These are phyloP conservation scores for Artibeus lituratus DNA, from an alignment of 2,797 vertebrate species.

Conservation along the genomic window DNA sequence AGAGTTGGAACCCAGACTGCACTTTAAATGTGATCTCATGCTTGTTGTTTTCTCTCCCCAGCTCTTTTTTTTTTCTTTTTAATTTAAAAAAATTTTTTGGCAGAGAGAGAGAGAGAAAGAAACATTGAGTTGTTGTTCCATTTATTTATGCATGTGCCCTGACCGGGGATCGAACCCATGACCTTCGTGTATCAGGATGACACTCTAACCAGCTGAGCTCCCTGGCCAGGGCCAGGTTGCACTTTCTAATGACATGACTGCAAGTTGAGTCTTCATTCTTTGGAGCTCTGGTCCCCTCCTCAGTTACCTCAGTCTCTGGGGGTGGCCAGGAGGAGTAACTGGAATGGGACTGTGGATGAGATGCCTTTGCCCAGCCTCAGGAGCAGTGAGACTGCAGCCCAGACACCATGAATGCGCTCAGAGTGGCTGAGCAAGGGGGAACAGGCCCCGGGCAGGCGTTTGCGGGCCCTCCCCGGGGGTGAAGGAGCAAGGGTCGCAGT, in stretches of 20 bases:
- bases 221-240: neutral
- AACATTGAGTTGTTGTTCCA: neutral
- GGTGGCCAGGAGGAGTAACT: neutral
- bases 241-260: neutral
- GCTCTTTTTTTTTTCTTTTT: neutral
- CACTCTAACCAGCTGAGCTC: neutral
- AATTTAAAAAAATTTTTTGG: neutral
- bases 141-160: neutral
- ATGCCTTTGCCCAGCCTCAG: neutral
- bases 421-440: neutral
- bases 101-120: neutral
- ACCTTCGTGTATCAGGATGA: neutral
- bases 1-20: neutral
- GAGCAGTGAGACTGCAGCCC: neutral
- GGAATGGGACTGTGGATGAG: neutral
- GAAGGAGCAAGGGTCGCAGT: neutral
- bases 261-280: neutral
- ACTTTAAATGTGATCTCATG: neutral
- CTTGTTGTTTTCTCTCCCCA: neutral
- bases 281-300: neutral
- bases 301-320: neutral
- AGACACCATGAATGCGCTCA: neutral
- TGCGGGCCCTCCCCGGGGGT: no score
- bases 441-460: neutral
- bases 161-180: neutral